These are phyloP conservation scores for Nibea coibor DNA, from an alignment of 2,113 vertebrate genomes.

Conservation along the genomic window DNA sequence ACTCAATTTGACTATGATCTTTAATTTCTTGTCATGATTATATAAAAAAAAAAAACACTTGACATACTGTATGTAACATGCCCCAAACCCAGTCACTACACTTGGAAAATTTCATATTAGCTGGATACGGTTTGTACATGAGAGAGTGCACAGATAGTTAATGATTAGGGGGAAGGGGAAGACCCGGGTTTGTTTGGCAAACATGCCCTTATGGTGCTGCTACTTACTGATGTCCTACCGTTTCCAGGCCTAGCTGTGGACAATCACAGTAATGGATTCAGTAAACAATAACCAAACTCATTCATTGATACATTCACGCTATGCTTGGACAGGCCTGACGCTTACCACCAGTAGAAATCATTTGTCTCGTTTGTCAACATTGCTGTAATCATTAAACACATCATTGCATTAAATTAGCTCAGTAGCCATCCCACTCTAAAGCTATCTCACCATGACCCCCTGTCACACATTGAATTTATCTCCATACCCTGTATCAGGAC, in stretches of 20 bases:
- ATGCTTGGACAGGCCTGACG: not conserved
- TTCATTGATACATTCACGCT: not conserved
- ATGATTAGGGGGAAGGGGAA: slow-evolving; percentile 22
- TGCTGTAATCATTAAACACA: not conserved
- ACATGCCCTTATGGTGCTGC: slow-evolving; percentile 13
- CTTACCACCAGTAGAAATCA: not conserved
- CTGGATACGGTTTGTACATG: not conserved
- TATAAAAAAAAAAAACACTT: slow-evolving; percentile 8
- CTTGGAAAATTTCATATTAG: not conserved
- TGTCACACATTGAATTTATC: not conserved
- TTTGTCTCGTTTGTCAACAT: not conserved
- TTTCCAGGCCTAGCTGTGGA: not conserved
- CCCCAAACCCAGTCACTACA: not conserved
- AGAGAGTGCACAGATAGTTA: slow-evolving; percentile 1
- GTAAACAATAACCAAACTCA: not conserved
- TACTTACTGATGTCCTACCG: not conserved
- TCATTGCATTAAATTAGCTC: not conserved
- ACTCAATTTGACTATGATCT: not conserved
- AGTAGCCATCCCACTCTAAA: not conserved
- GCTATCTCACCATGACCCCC: not conserved
- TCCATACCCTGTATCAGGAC: not conserved
- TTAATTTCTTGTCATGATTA: not conserved
- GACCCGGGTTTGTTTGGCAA: slow-evolving; percentile 27
- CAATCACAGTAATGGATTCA: not conserved
- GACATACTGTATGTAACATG: not conserved